Base-by-base conservation (phyloP, 2,113 vertebrate genomes). In the Leiothrix lutea region DNA sequence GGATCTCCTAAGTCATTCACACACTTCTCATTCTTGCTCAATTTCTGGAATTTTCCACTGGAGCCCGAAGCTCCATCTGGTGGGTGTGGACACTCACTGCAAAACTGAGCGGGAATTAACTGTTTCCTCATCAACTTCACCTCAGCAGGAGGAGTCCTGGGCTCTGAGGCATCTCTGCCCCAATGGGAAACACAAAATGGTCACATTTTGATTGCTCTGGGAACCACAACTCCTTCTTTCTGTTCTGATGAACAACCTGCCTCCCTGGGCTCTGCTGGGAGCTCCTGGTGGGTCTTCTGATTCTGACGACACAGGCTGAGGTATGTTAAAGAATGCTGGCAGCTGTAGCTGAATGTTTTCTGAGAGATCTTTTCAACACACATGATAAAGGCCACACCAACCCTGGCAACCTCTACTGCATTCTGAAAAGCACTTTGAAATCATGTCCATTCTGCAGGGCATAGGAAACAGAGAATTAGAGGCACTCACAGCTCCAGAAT, bases 41-140 rank as follows among this genome's bases (percentile, higher is more conserved):
- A 93, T 96, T 97, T 97, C 97, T 97, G 97, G 97, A 97, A 97
- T 97, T 97, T 97, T 97, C 97, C 97, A 97, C 95, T 91, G 93
- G 79, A 95, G 90, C 92, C 90, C 85, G 80, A 97, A 87, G 97
- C 95, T 96, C 97, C 97, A 97, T 95, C 97, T 97, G 96, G 92
- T 95, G 97, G 94, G 94, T 91, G 96, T 97, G 97, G 80, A 92
- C 72, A 86, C 96, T 95, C 94, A 96, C 94, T 96, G 95, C 96
- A 97, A 93, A 92, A 84, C 90, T 86, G 72, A 94, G 81, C 62
- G 21, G 70, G 64, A 95, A 95, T 96, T 95, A 97, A 97, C 96
- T 90, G 87, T 97, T 96, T 96, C 89, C 73, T 93, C 92, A 77
- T 90, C 81, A 88, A 93, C 71, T 71, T 84, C 11, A 29, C 12